A percentile compares a stretch with the other conserved stretches of the same genome.
These are phyloP conservation scores for Brachyhypopomus gauderio DNA, from an alignment of 2,113 vertebrate genomes.

Conservation along the genomic window DNA sequence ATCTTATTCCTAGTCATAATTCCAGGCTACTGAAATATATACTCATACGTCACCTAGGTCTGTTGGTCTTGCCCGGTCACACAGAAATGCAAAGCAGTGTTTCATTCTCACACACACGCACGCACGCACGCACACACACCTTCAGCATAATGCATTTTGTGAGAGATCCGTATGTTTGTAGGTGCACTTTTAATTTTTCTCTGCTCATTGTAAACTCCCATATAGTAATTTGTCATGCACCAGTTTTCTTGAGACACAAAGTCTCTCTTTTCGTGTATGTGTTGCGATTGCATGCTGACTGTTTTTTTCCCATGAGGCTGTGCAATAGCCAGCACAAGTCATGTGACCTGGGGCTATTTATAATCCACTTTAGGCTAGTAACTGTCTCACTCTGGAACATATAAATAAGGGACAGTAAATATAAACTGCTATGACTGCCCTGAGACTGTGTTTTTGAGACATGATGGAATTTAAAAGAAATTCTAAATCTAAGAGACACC, in stretches of 20 bases:
- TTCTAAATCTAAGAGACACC: not conserved
- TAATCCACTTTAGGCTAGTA: constrained; percentile 23
- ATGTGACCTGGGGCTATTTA: constrained; percentile 68
- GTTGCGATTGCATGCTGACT: not conserved
- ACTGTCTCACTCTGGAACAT: constrained; percentile 8
- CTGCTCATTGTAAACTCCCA: not conserved
- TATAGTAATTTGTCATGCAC: not conserved
- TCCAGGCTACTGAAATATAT: too few relatives aligned
- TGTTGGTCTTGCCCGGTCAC: too few relatives aligned
- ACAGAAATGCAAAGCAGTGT: too few relatives aligned
- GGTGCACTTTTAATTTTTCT: too few relatives aligned
- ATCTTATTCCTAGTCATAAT: too few relatives aligned
- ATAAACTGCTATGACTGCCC: not conserved
- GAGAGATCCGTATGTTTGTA: too few relatives aligned
- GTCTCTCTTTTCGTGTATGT: not conserved
- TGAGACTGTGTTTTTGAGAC: not conserved
- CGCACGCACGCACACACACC: not conserved
- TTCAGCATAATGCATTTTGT: too few relatives aligned
- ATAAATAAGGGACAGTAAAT: not conserved
- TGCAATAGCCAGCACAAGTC: constrained; percentile 47
- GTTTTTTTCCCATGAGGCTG: constrained; percentile 25
- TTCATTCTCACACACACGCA: not conserved
- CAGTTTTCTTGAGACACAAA: too few relatives aligned
- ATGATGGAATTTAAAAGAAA: not conserved
- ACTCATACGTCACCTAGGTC: too few relatives aligned